These are phyloP conservation scores for Polypterus senegalus DNA, from an alignment of 2,113 vertebrate species.

Conservation along the genomic window DNA sequence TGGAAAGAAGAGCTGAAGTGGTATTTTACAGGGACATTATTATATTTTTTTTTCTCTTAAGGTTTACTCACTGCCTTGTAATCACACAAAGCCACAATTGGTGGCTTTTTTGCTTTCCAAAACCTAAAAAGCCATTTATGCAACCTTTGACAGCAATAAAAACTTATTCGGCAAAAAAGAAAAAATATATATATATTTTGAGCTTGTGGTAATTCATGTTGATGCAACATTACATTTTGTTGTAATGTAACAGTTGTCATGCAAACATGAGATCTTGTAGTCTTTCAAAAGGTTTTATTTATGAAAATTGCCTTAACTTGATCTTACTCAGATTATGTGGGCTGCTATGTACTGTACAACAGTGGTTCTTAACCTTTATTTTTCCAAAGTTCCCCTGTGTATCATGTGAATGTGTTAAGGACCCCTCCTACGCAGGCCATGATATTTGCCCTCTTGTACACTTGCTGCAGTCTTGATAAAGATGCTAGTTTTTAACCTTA, in stretches of 20 bases:
- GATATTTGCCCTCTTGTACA: too few relatives aligned
- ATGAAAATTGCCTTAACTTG: too few relatives aligned
- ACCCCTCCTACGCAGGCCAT: too few relatives aligned
- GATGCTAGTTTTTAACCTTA: too few relatives aligned
- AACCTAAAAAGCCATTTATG: not conserved
- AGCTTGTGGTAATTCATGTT: constrained; percentile 11
- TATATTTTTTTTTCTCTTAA: not conserved
- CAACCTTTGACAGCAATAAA: constrained; percentile 3
- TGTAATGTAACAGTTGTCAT: constrained; percentile 4
- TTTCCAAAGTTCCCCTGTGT: too few relatives aligned
- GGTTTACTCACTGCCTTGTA: not conserved
- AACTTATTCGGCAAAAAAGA: not conserved
- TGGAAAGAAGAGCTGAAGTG: not conserved
- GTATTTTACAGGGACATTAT: not conserved
- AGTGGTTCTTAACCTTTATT: too few relatives aligned
- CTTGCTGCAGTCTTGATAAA: too few relatives aligned
- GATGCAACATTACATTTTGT: constrained; percentile 8
- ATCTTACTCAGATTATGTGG: too few relatives aligned
- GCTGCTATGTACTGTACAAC: too few relatives aligned
- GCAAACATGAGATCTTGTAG: not conserved
- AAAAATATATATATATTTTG: not conserved
- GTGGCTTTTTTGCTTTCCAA: constrained; percentile 6
- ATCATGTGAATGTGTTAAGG: too few relatives aligned
- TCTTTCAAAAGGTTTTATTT: too few relatives aligned
- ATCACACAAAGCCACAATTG: constrained; percentile 2